phyloP scores from a whole-genome alignment of 2,888 invertebrate genomes.

The Muschampia plurimacula region DNA sequence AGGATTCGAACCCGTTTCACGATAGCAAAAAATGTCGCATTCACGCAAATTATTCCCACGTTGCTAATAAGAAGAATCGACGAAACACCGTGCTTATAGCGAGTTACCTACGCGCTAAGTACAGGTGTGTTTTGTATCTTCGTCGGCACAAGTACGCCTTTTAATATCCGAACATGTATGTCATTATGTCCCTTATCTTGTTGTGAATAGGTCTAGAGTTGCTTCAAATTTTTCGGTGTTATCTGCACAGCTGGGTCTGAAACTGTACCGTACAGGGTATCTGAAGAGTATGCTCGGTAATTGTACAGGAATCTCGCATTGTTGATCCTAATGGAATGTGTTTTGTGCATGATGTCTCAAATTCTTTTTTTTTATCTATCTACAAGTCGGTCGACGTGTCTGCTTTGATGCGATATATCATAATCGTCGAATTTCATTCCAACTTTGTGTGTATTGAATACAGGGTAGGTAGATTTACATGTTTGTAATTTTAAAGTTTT shows the following conservation, averaged over 20 bases:
- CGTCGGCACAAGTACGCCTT: constrained; percentile 9
- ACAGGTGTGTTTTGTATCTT: constrained; percentile 65
- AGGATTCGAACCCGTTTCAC: constrained; percentile 46
- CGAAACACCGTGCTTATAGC: constrained; percentile 58
- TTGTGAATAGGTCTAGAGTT: neutral
- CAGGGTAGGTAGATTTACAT: no score
- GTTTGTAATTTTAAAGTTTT: no score
- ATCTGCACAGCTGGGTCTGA: neutral
- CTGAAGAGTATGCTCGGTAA: constrained; percentile 52
- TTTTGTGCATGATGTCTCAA: constrained; percentile 47
- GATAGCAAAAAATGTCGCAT: constrained; percentile 47
- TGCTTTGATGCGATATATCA: constrained; percentile 1
- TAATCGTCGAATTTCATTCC: constrained; percentile 19
- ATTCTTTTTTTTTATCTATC: constrained; percentile 9
- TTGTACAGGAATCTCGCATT: constrained; percentile 63
- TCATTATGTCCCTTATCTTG: constrained; percentile 12
- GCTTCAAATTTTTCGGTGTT: neutral
- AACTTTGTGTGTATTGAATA: neutral
- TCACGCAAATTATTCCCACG: constrained; percentile 64
- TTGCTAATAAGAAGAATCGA: constrained; percentile 60
- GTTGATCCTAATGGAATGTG: constrained; percentile 63
- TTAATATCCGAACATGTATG: neutral
- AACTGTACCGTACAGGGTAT: constrained; percentile 28
- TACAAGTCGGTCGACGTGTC: neutral
- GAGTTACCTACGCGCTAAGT: constrained; percentile 52